Evolutionary conservation across 2,888 invertebrate species (phyloP), one percentile per base, ranked within the genome.

Genomic region (Eristalinus aeneus): DNA sequence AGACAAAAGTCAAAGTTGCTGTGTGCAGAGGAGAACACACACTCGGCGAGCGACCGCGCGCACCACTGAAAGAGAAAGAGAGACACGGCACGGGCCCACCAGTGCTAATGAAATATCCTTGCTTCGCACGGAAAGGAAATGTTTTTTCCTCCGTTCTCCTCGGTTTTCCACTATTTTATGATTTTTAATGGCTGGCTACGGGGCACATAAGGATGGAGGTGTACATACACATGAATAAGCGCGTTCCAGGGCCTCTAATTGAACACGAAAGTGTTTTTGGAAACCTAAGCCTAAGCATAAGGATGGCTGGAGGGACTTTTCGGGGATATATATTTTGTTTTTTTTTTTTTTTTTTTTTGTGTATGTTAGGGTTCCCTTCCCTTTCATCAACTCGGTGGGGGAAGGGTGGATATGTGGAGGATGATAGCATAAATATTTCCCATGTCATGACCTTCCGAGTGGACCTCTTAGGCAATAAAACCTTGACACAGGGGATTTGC

Each of bases 81-180:
- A 2, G n/a, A 9, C 58, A 58, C 23, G 34, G 56, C 56, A 58
- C 22, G 63, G 80, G 63, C 60, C n/a, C 71, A 58, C 16, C 46
- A 76, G 77, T 77, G 80, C 73, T 85, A 77, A 85, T 85, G 85
- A 85, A 85, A 80, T 85, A 85, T 85, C 72, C 80, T 85, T 80
- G 73, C 76, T 85, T 80, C 73, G 76, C 85, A 85, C 85, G 85
- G 67, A 85, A 85, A 72, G 73, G 80, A 85, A 85, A 76, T 85
- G 76, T 73, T 73, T 69, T 72, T 22, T 16, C 20, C 54, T 64
- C 60, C 39, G 64, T 64, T 46, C 39, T 68, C 65, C 73, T 85
- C 68, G 72, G 58, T 77, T 80, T 80, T 76, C 67, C 76, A 58
- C 58, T 75, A 23, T 76, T 80, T 73, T 80, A 76, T 72, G 85